Evolutionary conservation across 2,888 invertebrate genomes (phyloP), one percentile per base, ranked within the genome.

Genomic region (Chrysolina haemoptera): DNA sequence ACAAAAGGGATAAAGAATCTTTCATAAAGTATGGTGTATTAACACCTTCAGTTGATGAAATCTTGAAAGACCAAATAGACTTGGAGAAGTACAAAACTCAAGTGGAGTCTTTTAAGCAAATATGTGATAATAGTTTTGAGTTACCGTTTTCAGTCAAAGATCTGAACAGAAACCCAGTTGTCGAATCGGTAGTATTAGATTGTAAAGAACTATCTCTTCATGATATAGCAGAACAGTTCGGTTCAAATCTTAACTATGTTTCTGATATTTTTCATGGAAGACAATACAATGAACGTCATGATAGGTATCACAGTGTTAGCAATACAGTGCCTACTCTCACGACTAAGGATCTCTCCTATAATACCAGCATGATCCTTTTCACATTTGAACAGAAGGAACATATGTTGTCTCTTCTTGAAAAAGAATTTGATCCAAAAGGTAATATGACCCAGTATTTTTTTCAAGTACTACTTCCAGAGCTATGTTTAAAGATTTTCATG

Each of bases 401-500:
- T 43, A 76, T 87, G 70, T 69, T 84, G 1, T 62, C 73, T 40
- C 73, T 83, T 18, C 79, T 86, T 65, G 76, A 77, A 20, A 59
- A 81, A 5, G 64, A 80, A 40, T 86, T 85, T 76, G 84, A 83
- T 71, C 74, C 76, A 16, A 75, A 76, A 16, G 80, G 77, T 76
- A 78, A 72, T n/a, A 74, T 74, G 48, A 81, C 78, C 20, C 77
- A 80, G 43, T 86, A 86, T 80, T 85, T 84, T 70, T 85, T 85
- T 76, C 81, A 85, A 78, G 86, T 86, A 6, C 74, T 87, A 68
- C 73, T 86, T 69, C 86, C 86, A 0, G 85, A 86, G 73, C 70
- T 86, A 11, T 87, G 87, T 75, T 71, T 84, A 12, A 83, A 81
- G 75, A 83, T 86, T 68, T 87, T 86, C 77, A 86, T 85, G 84